Base-by-base conservation (phyloP, 2,888 invertebrate species). In the Leptinotarsa juncta region DNA sequence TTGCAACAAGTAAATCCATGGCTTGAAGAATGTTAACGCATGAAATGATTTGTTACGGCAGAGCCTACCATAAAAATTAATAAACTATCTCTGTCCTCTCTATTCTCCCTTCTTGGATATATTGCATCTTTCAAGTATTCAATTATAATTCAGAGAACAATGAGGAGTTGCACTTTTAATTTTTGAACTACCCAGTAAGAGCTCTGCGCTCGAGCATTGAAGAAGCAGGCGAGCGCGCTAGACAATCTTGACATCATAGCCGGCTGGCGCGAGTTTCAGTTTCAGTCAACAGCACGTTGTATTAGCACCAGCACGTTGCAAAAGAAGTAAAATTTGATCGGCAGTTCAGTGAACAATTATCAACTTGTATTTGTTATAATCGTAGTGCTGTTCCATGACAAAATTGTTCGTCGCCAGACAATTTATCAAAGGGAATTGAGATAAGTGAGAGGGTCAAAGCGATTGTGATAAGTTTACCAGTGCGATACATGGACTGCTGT, bases 241-340 rank as follows among this genome's bases (percentile, higher is more conserved):
- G 10, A 42, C 10, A 42, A 42, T 42, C 53, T 26, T 69, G 69
- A 65, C 65, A 70, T 70, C 73, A 55, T n/a, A 18, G 65, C 18
- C 70, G 57, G 20, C 57, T 57, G 65, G 68, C 68, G 68, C 73
- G 73, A 65, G 68, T 57, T 73, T 73, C 49, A 65, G 67, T 62
- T 62, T 69, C 60, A 69, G 73, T 73, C 55, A 55, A 69, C 73
- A 26, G 69, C 26, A 65, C 55, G 65, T 70, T 66, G 51, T 16
- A 65, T 65, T 65, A 16, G 69, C 53, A 53, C 42, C 26, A 15
- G 71, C 49, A 4, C 71, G 48, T 66, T 55, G 53, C 66, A 18
- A 32, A 66, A 71, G 32, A 26, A 51, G 26, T 67, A 66, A 20
- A 66, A 23, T 57, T 26, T 7, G 50, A 67, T 49, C 62, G 62